Evolutionary conservation across 1,140 invertebrate species (phyloP).

Genomic region (Prorops nasuta): DNA sequence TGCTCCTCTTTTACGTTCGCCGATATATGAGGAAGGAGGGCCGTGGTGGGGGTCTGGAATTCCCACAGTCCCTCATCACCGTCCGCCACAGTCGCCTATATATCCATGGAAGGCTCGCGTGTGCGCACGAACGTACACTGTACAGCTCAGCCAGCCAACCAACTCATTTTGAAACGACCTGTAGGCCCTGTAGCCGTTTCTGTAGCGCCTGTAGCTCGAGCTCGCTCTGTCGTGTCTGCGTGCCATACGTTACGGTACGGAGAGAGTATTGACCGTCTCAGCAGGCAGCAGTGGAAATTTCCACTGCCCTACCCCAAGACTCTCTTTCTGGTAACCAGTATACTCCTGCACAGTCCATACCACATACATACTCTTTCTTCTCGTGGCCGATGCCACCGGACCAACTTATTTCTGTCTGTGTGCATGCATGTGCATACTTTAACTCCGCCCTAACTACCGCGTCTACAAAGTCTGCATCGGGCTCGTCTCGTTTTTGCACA

Average conservation of each 20-base stretch:
- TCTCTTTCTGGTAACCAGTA: too few species aligned
- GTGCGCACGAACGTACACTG: too few species aligned
- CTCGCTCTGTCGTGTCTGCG: too few species aligned
- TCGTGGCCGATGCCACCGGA: background rate
- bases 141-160: too few species aligned
- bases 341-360: conserved; percentile 21
- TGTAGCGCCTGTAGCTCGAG: too few species aligned
- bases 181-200: conserved; percentile 22
- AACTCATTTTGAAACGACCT: conserved; percentile 26
- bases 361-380: conserved; percentile 20
- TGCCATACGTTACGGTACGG: conserved; percentile 30
- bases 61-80: too few species aligned
- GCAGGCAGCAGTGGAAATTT: conserved; percentile 52
- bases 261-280: conserved; percentile 54
- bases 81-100: too few species aligned
- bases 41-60: conserved; percentile 15
- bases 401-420: too few species aligned
- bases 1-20: background rate
- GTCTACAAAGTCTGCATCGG: conserved; percentile 21
- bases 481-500: conserved; percentile 4
- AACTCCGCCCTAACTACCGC: conserved; percentile 22
- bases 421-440: conserved; percentile 17
- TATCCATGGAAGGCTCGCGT: too few species aligned
- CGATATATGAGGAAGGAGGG: conserved; percentile 6
- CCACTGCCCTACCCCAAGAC: conserved; percentile 51